Evolutionary conservation across 1,140 invertebrate genomes (phyloP).

Genomic region (Orchestia grillus): DNA sequence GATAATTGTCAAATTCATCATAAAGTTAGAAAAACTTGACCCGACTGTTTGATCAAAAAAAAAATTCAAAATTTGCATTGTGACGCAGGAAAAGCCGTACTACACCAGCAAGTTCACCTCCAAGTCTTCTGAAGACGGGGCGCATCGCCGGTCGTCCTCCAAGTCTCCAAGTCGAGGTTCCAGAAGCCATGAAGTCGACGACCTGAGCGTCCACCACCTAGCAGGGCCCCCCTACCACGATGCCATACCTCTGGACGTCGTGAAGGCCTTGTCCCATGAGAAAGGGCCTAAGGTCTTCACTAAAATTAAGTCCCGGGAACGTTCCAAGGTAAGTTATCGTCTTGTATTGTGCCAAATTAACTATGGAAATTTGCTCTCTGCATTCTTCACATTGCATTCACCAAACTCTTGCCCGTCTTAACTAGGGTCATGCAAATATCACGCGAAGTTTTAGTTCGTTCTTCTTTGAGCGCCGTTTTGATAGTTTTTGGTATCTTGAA

Average conservation of each 20-base stretch:
- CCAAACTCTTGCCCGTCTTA: too few species aligned
- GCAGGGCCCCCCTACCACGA: slow-evolving; percentile 35
- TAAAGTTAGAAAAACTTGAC: too few species aligned
- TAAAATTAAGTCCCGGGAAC: background rate
- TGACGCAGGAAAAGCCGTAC: slow-evolving; percentile 23
- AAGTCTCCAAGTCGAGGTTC: background rate
- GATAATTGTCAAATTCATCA: background rate
- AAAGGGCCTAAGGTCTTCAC: background rate
- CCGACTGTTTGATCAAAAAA: too few species aligned
- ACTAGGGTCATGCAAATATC: too few species aligned
- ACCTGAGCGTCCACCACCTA: slow-evolving; percentile 26
- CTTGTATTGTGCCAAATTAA: background rate
- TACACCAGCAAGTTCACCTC: background rate
- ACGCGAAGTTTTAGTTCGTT: too few species aligned
- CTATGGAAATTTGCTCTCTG: background rate
- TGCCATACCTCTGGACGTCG: slow-evolving; percentile 17
- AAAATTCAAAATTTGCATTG: background rate
- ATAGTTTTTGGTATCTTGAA: too few species aligned
- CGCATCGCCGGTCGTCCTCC: background rate
- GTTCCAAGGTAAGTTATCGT: background rate
- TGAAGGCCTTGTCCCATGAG: background rate
- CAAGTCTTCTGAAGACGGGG: background rate
- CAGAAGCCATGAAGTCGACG: background rate
- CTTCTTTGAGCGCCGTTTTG: too few species aligned
- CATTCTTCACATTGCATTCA: background rate